Conservation (phyloP, 2,888 invertebrate species). For the Carpatolechia fugitivella region DNA sequence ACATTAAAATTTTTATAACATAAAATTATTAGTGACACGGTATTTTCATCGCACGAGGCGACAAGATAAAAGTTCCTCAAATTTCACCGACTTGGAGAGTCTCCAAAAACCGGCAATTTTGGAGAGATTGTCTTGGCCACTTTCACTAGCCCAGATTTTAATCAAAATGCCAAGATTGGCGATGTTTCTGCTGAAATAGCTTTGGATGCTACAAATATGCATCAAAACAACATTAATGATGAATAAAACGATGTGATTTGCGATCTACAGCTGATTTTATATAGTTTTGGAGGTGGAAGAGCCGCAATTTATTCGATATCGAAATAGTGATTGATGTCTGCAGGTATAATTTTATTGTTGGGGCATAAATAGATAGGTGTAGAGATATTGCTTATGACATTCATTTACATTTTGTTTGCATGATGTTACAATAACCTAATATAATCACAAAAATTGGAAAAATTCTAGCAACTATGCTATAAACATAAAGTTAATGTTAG, state of each 20-base stretch:
- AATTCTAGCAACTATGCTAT: too few relatives aligned
- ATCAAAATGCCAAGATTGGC: neutral
- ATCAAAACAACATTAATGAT: neutral
- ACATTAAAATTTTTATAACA: too few relatives aligned
- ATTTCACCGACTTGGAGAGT: neutral
- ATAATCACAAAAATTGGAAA: too few relatives aligned
- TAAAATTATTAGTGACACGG: neutral
- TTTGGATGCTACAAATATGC: neutral
- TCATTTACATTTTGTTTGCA: too few relatives aligned
- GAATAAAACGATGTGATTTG: neutral
- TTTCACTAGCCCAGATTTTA: neutral
- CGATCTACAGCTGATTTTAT: neutral
- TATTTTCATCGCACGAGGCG: neutral
- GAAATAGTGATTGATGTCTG: neutral
- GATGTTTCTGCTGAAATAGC: neutral
- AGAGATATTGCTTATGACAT: too few relatives aligned
- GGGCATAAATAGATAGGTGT: too few relatives aligned
- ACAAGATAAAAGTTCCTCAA: neutral
- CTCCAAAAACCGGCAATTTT: conserved; percentile 4
- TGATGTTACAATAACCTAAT: too few relatives aligned
- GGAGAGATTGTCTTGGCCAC: neutral
- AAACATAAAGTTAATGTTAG: too few relatives aligned
- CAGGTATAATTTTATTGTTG: neutral
- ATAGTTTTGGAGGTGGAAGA: neutral
- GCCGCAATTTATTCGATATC: neutral